A percentile compares a stretch with the other conserved stretches of the same genome.
Evolutionary conservation across 2,888 invertebrate species (phyloP).

Genomic region (Catocala nupta): DNA sequence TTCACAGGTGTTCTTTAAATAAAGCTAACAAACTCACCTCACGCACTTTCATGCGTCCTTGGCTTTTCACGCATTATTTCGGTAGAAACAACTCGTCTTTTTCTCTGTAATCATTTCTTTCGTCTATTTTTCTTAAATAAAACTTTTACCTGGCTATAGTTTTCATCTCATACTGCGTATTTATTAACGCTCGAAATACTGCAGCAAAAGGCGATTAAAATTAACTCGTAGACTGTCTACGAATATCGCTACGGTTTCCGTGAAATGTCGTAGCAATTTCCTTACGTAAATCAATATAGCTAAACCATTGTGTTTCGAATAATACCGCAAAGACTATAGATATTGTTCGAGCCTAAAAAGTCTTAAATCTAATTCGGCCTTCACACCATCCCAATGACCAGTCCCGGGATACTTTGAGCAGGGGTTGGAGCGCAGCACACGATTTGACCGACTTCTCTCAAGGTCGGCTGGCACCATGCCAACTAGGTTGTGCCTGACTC

Average conservation of each 20-base stretch:
- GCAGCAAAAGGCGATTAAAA: constrained; percentile 1
- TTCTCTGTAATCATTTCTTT: constrained; percentile 10
- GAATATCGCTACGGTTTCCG: constrained; percentile 16
- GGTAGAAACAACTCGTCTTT: constrained; percentile 5
- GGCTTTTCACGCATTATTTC: constrained; percentile 6
- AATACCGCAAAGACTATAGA: background rate
- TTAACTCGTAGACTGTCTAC: constrained; percentile 12
- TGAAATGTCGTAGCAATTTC: background rate
- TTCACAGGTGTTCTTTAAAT: constrained; percentile 15
- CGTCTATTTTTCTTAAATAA: background rate
- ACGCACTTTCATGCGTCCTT: constrained; percentile 14
- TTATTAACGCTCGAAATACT: background rate
- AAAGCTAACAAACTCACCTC: constrained; percentile 6
- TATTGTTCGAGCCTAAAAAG: background rate
- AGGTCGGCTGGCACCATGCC: constrained; percentile 57
- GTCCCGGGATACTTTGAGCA: constrained; percentile 26
- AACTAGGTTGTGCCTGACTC: constrained; percentile 55
- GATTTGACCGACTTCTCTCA: constrained; percentile 53
- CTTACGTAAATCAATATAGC: background rate
- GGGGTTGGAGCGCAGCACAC: constrained; percentile 38
- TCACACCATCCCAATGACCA: constrained; percentile 9
- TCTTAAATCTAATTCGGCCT: constrained; percentile 1
- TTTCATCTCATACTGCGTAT: background rate
- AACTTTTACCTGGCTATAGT: constrained; percentile 2
- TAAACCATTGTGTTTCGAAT: too few species aligned